A percentile compares a stretch with the other conserved stretches of the same genome.
Conservation (phyloP, 2,888 invertebrate genomes). For the Monopis laevigella region DNA sequence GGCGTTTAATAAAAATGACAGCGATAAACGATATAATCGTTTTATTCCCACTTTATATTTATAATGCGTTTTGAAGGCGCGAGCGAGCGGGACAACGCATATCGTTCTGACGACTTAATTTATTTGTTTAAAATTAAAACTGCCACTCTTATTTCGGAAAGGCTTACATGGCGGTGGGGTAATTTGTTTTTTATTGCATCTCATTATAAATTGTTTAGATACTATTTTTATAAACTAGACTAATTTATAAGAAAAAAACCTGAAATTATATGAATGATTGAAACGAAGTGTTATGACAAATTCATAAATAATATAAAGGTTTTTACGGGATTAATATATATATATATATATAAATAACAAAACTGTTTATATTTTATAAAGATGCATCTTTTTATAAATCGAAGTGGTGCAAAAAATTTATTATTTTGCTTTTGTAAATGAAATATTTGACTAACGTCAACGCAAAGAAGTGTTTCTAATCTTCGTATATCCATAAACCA, state of each 20-base stretch:
- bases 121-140: conserved; percentile 16
- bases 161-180: conserved; percentile 8
- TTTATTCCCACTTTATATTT: conserved; percentile 11
- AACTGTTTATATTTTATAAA: neutral
- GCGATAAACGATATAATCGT: conserved; percentile 9
- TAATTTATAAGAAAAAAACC: too few relatives aligned
- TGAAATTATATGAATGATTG: too few relatives aligned
- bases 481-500: too few relatives aligned
- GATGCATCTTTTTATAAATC: too few relatives aligned
- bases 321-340: neutral
- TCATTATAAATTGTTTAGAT: too few relatives aligned
- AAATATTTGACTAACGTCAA: too few relatives aligned
- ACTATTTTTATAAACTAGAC: too few relatives aligned
- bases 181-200: conserved; percentile 2
- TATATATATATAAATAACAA: neutral
- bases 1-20: conserved; percentile 11
- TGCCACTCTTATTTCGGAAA: conserved; percentile 7
- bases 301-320: neutral
- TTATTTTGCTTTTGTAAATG: too few relatives aligned
- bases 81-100: neutral
- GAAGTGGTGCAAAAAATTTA: too few relatives aligned
- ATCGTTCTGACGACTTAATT: conserved; percentile 13
- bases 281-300: too few relatives aligned
- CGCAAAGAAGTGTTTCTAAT: too few relatives aligned
- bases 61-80: conserved; percentile 5